These are phyloP conservation scores for Polietes domitor DNA, from an alignment of 2,888 invertebrate genomes.

Conservation along the genomic window DNA sequence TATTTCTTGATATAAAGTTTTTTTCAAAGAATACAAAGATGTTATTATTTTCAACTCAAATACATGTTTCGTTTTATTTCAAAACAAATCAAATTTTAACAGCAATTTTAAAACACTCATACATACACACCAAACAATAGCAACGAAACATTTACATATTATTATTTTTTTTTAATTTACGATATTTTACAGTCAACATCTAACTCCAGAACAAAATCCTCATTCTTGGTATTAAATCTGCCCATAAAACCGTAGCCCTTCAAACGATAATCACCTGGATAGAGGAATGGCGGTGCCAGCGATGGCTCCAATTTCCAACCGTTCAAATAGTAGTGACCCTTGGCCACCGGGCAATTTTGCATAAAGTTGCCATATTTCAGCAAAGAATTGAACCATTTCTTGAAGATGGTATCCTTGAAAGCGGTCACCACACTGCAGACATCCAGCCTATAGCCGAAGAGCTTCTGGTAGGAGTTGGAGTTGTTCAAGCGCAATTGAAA, in stretches of 20 bases:
- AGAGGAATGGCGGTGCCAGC: constrained; percentile 68
- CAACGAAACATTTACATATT: too few relatives aligned
- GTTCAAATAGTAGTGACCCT: constrained; percentile 64
- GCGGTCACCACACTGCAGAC: constrained; percentile 58
- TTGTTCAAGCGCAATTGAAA: constrained; percentile 67
- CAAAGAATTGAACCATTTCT: constrained; percentile 71
- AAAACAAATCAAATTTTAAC: too few relatives aligned
- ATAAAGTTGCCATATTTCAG: constrained; percentile 71
- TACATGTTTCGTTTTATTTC: too few relatives aligned
- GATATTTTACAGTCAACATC: not conserved
- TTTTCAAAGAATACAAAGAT: too few relatives aligned
- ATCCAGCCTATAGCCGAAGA: constrained; percentile 42
- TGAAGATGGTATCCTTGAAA: constrained; percentile 69
- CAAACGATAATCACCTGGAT: constrained; percentile 68
- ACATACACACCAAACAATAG: too few relatives aligned
- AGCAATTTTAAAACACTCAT: too few relatives aligned
- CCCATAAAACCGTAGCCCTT: constrained; percentile 39
- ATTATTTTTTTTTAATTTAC: too few relatives aligned
- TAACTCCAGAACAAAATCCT: constrained; percentile 8
- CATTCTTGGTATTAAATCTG: not conserved
- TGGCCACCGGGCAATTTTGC: constrained; percentile 70
- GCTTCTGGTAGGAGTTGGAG: constrained; percentile 34
- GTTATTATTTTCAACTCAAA: too few relatives aligned
- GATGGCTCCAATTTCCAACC: constrained; percentile 65
- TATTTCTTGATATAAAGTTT: too few relatives aligned